Evolutionary conservation across 1,140 invertebrate genomes (phyloP).

Genomic region (Philotrypesis tridentata): DNA sequence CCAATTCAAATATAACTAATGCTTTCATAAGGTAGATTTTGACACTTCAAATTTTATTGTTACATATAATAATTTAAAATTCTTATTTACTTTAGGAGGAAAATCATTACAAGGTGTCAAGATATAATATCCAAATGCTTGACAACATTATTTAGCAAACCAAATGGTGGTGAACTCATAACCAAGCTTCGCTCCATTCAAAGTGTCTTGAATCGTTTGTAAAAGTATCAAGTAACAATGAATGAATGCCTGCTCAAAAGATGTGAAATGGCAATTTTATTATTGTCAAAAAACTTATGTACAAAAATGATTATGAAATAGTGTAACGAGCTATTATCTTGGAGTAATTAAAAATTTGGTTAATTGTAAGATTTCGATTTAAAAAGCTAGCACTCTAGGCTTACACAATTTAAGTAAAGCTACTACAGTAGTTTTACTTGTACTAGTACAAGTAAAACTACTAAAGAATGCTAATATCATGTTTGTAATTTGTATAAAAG

Average conservation of each 20-base stretch:
- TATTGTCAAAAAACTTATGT: conserved; percentile 6
- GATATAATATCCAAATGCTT: conserved; percentile 81
- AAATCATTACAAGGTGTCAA: conserved; percentile 78
- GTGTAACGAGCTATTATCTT: not conserved
- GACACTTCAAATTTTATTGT: too few relatives aligned
- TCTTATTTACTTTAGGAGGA: conserved; percentile 70
- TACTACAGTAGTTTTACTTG: too few relatives aligned
- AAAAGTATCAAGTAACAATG: conserved; percentile 54
- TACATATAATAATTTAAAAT: not conserved
- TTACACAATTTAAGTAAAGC: not conserved
- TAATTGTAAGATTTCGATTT: not conserved
- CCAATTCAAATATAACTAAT: conserved; percentile 73
- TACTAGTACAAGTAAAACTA: too few relatives aligned
- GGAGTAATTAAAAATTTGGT: not conserved
- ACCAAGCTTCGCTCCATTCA: conserved; percentile 74
- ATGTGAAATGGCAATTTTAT: not conserved
- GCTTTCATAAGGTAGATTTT: conserved; percentile 76
- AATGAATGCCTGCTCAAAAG: not conserved
- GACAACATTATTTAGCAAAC: conserved; percentile 80
- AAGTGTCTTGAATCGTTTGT: conserved; percentile 70
- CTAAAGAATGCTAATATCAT: too few relatives aligned
- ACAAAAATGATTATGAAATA: not conserved
- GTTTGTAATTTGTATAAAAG: too few relatives aligned
- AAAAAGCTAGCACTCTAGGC: not conserved
- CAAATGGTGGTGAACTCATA: conserved; percentile 76